Percentiles rank a stretch among this genome's conserved stretches.
These are phyloP conservation scores for Neostethus bicornis DNA, from an alignment of 2,797 vertebrate species.

Conservation along the genomic window DNA sequence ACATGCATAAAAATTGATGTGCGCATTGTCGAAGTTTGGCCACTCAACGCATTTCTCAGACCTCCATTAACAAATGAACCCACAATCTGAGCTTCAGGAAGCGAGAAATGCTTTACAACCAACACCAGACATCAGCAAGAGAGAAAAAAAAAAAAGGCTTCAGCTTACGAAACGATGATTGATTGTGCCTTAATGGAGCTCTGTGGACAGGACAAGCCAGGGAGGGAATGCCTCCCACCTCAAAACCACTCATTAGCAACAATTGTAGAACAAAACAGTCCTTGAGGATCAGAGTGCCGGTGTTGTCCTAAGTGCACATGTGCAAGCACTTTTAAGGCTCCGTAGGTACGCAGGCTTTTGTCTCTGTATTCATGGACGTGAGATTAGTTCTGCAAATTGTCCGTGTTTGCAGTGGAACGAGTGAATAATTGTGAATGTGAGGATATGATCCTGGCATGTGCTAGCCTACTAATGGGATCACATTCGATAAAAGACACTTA, in stretches of 20 bases:
- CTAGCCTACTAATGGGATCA: conserved; percentile 68
- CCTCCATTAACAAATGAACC: conserved; percentile 26
- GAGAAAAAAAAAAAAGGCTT: conserved; percentile 43
- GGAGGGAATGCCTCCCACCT: conserved; percentile 63
- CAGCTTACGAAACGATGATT: conserved; percentile 59
- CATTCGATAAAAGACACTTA: conserved; percentile 75
- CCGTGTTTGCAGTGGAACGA: conserved; percentile 11
- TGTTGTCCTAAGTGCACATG: not conserved
- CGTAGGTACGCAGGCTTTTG: conserved; percentile 3
- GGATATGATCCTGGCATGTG: conserved; percentile 34
- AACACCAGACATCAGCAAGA: conserved; percentile 32
- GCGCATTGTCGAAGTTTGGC: conserved; percentile 7
- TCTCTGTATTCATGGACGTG: not conserved
- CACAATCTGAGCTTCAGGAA: conserved; percentile 46
- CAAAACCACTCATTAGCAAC: conserved; percentile 65
- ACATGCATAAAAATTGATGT: not conserved
- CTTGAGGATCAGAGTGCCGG: conserved; percentile 15
- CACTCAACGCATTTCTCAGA: conserved; percentile 16
- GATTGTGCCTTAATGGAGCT: conserved; percentile 59
- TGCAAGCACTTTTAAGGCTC: conserved; percentile 1
- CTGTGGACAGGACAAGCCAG: conserved; percentile 41
- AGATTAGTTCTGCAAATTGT: conserved; percentile 13
- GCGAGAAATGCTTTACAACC: conserved; percentile 41
- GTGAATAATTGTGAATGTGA: conserved; percentile 20
- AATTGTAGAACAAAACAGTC: conserved; percentile 37